phyloP scores from a whole-genome alignment of 2,888 invertebrate species.

The Clepsis dumicolana region DNA sequence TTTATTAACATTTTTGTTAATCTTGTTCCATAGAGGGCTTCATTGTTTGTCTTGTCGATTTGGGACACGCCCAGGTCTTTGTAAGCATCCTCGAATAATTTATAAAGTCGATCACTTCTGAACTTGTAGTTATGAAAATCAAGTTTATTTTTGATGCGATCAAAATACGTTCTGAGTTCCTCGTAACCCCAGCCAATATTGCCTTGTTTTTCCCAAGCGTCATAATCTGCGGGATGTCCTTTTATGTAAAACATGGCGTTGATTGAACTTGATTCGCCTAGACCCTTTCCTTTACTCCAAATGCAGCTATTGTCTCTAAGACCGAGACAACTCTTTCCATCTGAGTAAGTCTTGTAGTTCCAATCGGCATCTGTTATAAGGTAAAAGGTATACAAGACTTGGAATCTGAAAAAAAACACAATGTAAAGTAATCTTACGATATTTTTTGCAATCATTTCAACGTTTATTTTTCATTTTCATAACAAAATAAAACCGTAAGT shows the following conservation, averaged over 20 bases:
- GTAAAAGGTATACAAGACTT: slow-evolving; percentile 62
- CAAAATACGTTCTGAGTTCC: slow-evolving; percentile 73
- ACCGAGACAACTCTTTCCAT: slow-evolving; percentile 67
- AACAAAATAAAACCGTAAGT: too few species aligned
- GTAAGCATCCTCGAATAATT: slow-evolving; percentile 64
- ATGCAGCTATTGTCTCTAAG: slow-evolving; percentile 66
- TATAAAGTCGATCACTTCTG: slow-evolving; percentile 56
- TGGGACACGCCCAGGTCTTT: slow-evolving; percentile 65
- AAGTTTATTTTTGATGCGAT: slow-evolving; percentile 70
- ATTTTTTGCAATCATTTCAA: too few species aligned
- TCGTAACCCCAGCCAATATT: slow-evolving; percentile 85
- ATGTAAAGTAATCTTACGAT: background rate
- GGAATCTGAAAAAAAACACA: slow-evolving; percentile 62
- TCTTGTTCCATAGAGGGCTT: slow-evolving; percentile 76
- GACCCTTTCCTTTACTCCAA: slow-evolving; percentile 89
- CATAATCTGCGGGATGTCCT: slow-evolving; percentile 84
- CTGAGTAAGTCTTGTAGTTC: slow-evolving; percentile 80
- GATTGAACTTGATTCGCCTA: slow-evolving; percentile 87
- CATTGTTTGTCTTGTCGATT: slow-evolving; percentile 52
- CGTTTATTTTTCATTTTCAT: too few species aligned
- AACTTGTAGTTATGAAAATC: slow-evolving; percentile 44
- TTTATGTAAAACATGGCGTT: slow-evolving; percentile 88
- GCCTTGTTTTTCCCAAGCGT: slow-evolving; percentile 83
- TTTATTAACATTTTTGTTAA: slow-evolving; percentile 74
- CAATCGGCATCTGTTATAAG: slow-evolving; percentile 77